Evolutionary conservation across 2,113 vertebrate genomes (phyloP).

Genomic region (Podarcis raffonei): DNA sequence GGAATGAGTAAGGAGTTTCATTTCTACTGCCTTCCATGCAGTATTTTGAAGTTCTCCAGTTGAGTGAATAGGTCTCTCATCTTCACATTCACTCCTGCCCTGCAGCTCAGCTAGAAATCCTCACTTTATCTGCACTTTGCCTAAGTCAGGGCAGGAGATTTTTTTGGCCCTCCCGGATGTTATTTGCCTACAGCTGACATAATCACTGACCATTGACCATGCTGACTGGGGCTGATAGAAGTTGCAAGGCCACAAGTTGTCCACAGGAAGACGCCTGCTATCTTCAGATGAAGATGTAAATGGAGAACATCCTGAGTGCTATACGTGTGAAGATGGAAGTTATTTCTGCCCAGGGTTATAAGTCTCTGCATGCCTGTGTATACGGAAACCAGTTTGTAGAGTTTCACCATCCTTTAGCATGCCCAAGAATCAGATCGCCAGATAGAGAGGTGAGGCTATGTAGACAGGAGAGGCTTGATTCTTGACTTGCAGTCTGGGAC

Average conservation of each 20-base stretch:
- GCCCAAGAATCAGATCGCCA: not conserved
- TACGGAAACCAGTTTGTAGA: not conserved
- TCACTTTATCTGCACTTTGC: not conserved
- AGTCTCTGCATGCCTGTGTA: not conserved
- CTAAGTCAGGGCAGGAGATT: not conserved
- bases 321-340: not conserved
- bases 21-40: not conserved
- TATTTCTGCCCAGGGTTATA: not conserved
- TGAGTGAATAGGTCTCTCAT: not conserved
- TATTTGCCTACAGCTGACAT: too few species aligned
- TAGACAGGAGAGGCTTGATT: not conserved
- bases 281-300: not conserved
- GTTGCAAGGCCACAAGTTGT: too few species aligned
- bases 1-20: not conserved
- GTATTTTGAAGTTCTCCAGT: not conserved
- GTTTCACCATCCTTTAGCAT: not conserved
- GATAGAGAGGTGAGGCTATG: not conserved
- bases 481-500: not conserved
- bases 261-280: not conserved
- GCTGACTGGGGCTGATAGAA: too few species aligned
- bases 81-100: not conserved
- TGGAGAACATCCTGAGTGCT: not conserved
- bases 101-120: not conserved
- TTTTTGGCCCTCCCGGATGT: not conserved
- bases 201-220: too few species aligned